Base-by-base conservation (phyloP, 2,113 vertebrate genomes). In the Sphaerodactylus townsendi region DNA sequence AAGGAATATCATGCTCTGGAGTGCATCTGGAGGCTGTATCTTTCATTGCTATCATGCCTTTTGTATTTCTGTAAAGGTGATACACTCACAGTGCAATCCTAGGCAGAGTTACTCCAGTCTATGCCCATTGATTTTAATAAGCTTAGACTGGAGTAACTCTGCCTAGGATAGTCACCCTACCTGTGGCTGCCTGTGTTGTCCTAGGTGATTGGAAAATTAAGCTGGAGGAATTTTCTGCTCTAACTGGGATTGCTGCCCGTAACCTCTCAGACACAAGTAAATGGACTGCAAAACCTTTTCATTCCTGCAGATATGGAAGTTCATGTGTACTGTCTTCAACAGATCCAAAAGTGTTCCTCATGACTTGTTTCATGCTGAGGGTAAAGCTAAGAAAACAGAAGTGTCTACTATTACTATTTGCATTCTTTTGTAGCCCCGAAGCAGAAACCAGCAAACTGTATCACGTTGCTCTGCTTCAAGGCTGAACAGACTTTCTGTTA, bases 211-310 rank as follows among this genome's bases (percentile, higher is more conserved):
- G 83, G 62, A 53, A 1, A 2, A 44, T 64, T 28, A 68, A 87
- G 23, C 30, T 81, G 23, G 25, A 79, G 73, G 71, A 72, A 86
- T 68, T 80, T 82, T 4, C n/a, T 19, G 37, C 33, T 50, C 86
- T 5, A 70, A 76, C 6, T 10, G 48, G 74, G 28, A 8, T 11
- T 82, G 23, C 41, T 82, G 0, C 85, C 88, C 85, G 5, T 81
- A 71, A 83, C 35, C 35, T 77, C 14, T 71, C 50, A 86, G 59
- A 30, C 37, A 59, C n/a, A 64, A 46, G 50, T 79, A 83, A 17
- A 9, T 21, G 50, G 64, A 35, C 74, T 19, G 19, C 37, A 5
- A 46, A 73, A 73, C 3, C 30, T 5, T 73, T 62, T 48, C 59
- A 48, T 65, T 28, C 41, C n/a, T 65, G 35, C 4, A 37, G 56